phyloP scores from a whole-genome alignment of 1,140 invertebrate genomes.

The Papilio machaon region DNA sequence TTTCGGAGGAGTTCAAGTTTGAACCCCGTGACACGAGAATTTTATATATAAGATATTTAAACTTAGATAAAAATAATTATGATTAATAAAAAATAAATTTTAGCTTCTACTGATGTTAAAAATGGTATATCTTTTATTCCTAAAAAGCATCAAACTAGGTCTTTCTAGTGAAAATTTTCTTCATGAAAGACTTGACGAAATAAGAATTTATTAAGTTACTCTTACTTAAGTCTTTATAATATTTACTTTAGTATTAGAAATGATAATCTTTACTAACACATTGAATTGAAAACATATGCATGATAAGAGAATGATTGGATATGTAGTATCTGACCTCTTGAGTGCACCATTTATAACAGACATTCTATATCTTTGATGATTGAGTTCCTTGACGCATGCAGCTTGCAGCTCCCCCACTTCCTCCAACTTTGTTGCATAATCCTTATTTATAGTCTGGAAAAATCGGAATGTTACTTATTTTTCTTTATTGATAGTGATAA shows the following conservation, averaged over 20 bases:
- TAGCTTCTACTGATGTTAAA: no score
- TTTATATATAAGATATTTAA: no score
- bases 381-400: slow-evolving; percentile 93
- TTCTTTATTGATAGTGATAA: background rate
- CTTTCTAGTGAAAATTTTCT: no score
- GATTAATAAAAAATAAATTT: no score
- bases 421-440: slow-evolving; percentile 92
- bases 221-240: background rate
- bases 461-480: slow-evolving; percentile 44
- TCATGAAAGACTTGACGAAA: no score
- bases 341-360: slow-evolving; percentile 89
- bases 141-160: no score
- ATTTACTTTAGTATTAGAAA: background rate
- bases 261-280: background rate
- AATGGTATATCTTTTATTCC: no score
- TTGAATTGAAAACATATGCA: background rate
- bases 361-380: slow-evolving; percentile 95
- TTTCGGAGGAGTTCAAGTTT: no score
- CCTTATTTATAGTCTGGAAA: slow-evolving; percentile 89
- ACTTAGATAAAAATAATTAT: no score
- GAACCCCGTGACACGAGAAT: no score
- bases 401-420: slow-evolving; percentile 91
- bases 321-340: slow-evolving; percentile 85
- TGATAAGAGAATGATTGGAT: slow-evolving; percentile 7
- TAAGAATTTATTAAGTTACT: background rate